These are phyloP conservation scores for Diadema setosum DNA, from an alignment of 35 echinoderm and acorn worm species.

Conservation along the genomic window DNA sequence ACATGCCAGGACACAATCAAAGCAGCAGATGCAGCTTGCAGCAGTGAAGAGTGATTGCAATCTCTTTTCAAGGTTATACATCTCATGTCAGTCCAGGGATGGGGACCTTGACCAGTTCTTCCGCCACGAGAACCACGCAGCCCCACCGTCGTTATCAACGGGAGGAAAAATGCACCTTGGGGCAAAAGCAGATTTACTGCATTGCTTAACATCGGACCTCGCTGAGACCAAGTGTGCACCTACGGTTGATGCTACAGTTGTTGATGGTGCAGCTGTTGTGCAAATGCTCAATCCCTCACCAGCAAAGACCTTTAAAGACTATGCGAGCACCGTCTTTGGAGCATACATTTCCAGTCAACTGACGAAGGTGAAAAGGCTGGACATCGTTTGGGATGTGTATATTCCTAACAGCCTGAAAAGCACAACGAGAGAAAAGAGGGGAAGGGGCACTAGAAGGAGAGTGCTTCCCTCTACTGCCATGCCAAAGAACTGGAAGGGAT, in stretches of 20 bases:
- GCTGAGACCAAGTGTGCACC: too few species aligned
- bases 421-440: conserved; percentile 35
- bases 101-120: conserved; percentile 44
- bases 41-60: conserved; percentile 31
- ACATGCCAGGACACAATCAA: background rate
- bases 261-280: conserved; percentile 54
- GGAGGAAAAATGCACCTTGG: background rate
- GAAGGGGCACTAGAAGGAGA: conserved; percentile 15
- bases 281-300: conserved; percentile 35
- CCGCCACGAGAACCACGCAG: conserved; percentile 27
- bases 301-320: conserved; percentile 24
- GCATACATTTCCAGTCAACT: conserved; percentile 10
- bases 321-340: conserved; percentile 2
- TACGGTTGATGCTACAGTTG: background rate
- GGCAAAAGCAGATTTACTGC: background rate
- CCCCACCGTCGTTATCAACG: background rate
- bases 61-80: conserved; percentile 32
- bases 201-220: background rate
- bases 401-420: conserved; percentile 23
- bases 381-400: conserved; percentile 68
- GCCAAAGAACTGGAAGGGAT: conserved; percentile 42
- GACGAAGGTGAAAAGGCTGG: background rate
- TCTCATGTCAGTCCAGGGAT: conserved; percentile 33
- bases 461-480: background rate
- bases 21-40: background rate